Percentiles rank a stretch among this genome's conserved stretches.
Conservation (phyloP, 2,113 vertebrate genomes). For the Sarotherodon lohbergeri region DNA sequence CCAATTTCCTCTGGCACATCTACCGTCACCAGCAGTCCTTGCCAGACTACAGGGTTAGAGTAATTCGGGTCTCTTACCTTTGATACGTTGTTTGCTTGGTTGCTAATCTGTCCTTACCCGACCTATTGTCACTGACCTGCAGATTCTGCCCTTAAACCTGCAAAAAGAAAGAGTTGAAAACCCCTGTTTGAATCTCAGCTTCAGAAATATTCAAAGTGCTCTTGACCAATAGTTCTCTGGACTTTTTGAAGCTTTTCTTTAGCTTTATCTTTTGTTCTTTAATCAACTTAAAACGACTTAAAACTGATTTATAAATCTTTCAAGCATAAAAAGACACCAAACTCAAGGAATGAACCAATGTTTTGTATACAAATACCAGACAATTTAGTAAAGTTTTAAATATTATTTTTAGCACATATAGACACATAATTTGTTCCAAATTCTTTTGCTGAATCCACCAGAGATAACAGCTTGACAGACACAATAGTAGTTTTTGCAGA, state of each 20-base stretch:
- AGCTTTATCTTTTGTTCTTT: accelerated
- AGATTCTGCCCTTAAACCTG: neutral
- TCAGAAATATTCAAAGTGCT: neutral
- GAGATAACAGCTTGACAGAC: neutral
- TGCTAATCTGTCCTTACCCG: accelerated
- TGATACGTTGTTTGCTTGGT: neutral
- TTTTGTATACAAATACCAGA: neutral
- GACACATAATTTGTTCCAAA: neutral
- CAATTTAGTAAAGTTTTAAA: neutral
- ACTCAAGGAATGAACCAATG: neutral
- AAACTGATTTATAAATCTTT: neutral
- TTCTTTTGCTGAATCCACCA: neutral
- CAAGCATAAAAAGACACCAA: neutral
- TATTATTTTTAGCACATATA: neutral
- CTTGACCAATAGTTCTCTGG: neutral
- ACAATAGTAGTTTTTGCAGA: neutral
- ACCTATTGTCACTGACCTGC: neutral
- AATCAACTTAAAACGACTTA: neutral
- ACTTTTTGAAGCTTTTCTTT: neutral
- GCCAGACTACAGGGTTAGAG: neutral
- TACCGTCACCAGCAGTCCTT: neutral
- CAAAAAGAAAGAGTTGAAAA: neutral
- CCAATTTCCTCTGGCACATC: neutral
- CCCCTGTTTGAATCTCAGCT: neutral
- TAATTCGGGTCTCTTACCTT: accelerated